Base-by-base conservation (phyloP, 2,113 vertebrate genomes). In the Sorex araneus region DNA sequence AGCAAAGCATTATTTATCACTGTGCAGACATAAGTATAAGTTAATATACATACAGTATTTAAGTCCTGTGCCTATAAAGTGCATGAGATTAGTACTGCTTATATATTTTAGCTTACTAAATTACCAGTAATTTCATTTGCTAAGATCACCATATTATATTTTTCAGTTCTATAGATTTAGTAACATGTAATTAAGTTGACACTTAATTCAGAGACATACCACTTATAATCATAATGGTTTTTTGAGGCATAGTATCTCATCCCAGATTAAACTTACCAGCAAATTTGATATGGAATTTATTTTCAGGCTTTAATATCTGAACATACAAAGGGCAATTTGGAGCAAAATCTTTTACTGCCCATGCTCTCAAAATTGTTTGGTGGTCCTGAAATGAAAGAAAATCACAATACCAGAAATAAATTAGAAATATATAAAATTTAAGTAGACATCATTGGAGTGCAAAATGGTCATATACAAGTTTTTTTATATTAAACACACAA, bases 241-340 rank as follows among this genome's bases (percentile, higher is more conserved):
- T 64, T 40, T 43, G 15, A 79, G 12, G 18, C 30, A 45, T 66
- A 78, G 27, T 5, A 43, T 81, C 15, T 84, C 47, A 71, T n/a
- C 67, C 5, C 54, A 94, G 47, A 81, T 6, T 11, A 76, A 93
- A 87, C 98, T 98, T 97, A 99, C 99, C 99, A 97, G 99, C 99
- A 98, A 99, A 99, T 97, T 99, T 99, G 77, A 99, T 99, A 96
- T 99, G 99, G 92, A 99, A 99, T 98, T 99, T 99, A 95, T 99
- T 99, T 97, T 99, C 99, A 50, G 99, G 99, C 96, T 99, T 99
- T 94, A 99, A 96, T 96, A 99, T 99, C 91, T 99, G 99, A 54
- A 99, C 99, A 85, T 99, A 99, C 66, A 99, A 98, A 67, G 99
- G 99, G 75, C 99, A 99, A 75, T 99, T 99, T 81, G 99, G 99